Conservation (phyloP, 2,797 vertebrate genomes). For the Pseudomugil gertrudae region DNA sequence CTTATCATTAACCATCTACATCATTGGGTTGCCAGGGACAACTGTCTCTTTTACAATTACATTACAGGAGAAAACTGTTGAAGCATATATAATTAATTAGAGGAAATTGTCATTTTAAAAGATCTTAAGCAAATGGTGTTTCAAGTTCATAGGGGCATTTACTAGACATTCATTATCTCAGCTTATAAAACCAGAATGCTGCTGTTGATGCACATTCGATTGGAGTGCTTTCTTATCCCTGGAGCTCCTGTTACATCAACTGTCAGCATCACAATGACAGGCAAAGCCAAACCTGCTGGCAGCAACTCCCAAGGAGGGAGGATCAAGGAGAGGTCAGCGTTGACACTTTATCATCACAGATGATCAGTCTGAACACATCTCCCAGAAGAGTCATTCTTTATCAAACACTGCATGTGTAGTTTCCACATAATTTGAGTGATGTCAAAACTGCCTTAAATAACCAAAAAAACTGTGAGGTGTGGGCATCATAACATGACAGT, state of each 20-base stretch:
- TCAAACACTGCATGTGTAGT: constrained; percentile 7
- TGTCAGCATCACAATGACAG: constrained; percentile 65
- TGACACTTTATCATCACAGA: constrained; percentile 34
- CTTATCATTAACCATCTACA: neutral
- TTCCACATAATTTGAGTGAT: constrained; percentile 2
- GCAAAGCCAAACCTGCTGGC: constrained; percentile 57
- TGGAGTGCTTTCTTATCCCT: constrained; percentile 43
- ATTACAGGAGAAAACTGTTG: neutral
- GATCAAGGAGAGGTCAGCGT: constrained; percentile 56
- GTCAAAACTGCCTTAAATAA: constrained; percentile 1
- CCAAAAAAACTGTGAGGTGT: constrained; percentile 3
- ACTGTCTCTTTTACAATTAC: neutral
- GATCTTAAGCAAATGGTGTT: neutral
- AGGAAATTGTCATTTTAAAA: neutral
- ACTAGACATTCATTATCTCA: constrained; percentile 30
- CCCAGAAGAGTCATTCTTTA: constrained; percentile 19
- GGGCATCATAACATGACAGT: neutral
- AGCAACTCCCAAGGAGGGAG: constrained; percentile 48
- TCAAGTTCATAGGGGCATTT: constrained; percentile 29
- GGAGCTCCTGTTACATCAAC: constrained; percentile 58
- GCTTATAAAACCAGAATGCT: constrained; percentile 43
- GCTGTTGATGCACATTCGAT: constrained; percentile 49
- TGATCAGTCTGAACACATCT: constrained; percentile 22
- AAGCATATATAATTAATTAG: neutral
- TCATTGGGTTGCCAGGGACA: neutral